Evolutionary conservation across 2,113 vertebrate species (phyloP), one percentile per base, ranked within the genome.

Genomic region (Amphiprion ocellaris): DNA sequence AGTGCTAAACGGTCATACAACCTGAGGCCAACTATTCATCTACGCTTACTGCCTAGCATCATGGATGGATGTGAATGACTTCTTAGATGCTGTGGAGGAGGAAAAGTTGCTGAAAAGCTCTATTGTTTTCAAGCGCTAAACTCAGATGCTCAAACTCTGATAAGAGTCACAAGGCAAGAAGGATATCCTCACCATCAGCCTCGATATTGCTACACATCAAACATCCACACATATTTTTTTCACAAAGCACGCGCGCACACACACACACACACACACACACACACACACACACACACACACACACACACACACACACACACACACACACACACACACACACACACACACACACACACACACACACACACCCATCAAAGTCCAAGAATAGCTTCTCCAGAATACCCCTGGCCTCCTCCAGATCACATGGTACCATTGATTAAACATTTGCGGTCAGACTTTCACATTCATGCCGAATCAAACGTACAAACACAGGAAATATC

Each of bases 101-200:
- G 54, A 6, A 19, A 11, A n/a, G n/a, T 33, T 47, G 21, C 33
- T 80, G 67, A 89, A 79, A 86, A 81, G 83, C 46, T 64, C 54
- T 55, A 83, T 91, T 81, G 80, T 90, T 81, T 70, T 69, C n/a
- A 79, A 19, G 61, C 67, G 53, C 55, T 30, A 10, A 78, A 56
- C 61, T 84, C 56, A 86, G 77, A 89, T 84, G 64, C 67, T 85
- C 44, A 56, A n/a, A 62, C 46, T 82, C 66, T 75, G 85, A 87
- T 87, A 87, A 83, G 77, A 86, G 87, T 88, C 90, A 91, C 82
- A 85, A 86, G 88, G 46, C 73, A 44, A 16, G 49, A 65, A 21
- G 69, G 67, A 64, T 69, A 79, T 52, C 67, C 63, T 76, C 55
- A 49, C 19, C 52, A 44, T 81, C 65, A 50, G 37, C 28, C 19